Evolutionary conservation across 2,113 vertebrate genomes (phyloP).

Genomic region (Ctenomys sociabilis): DNA sequence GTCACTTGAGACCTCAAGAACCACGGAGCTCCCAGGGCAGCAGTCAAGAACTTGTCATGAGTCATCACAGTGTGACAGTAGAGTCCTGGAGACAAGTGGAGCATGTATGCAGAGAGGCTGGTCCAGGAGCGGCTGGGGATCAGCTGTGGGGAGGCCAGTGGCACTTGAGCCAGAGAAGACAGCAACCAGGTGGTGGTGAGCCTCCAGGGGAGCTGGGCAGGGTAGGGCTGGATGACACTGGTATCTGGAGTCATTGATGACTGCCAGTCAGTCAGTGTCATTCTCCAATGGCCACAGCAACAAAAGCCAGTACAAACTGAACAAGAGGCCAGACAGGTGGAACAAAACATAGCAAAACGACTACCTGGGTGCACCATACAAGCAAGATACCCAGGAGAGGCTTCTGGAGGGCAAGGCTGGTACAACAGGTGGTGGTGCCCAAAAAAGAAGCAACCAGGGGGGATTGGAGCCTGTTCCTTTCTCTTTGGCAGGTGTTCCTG

Average conservation of each 20-base stretch:
- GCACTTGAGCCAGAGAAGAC: background rate
- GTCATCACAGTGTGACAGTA: constrained; percentile 96
- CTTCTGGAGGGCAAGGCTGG: background rate
- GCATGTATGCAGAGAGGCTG: constrained; percentile 56
- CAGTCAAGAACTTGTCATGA: constrained; percentile 99
- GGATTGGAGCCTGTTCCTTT: background rate
- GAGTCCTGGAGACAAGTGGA: constrained; percentile 85
- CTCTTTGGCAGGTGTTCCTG: background rate
- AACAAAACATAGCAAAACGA: background rate
- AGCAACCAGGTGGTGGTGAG: background rate
- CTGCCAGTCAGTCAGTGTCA: constrained; percentile 69
- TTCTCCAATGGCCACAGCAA: background rate
- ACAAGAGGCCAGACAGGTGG: constrained; percentile 30
- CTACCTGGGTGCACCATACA: background rate
- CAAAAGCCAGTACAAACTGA: background rate
- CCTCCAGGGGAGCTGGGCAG: background rate
- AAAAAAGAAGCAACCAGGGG: background rate
- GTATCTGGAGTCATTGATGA: background rate
- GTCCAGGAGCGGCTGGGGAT: background rate
- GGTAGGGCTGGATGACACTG: constrained; percentile 52
- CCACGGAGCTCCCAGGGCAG: constrained; percentile 89
- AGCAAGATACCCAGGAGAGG: background rate
- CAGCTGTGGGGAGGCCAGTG: constrained; percentile 61
- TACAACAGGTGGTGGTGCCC: too few species aligned
- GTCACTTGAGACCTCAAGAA: constrained; percentile 96